Evolutionary conservation across 2,888 invertebrate species (phyloP).

Genomic region (Kryphioiulus occultus): DNA sequence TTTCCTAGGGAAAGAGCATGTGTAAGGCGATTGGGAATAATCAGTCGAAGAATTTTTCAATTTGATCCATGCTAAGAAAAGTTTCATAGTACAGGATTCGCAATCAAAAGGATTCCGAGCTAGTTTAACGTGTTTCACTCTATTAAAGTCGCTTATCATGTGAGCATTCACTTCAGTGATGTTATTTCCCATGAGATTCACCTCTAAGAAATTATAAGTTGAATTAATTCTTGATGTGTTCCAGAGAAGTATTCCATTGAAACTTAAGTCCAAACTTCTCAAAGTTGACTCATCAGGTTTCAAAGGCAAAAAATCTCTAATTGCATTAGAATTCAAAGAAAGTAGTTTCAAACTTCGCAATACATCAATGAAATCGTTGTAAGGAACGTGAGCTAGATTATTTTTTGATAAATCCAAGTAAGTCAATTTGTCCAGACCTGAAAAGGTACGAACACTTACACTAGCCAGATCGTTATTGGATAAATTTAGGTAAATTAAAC

Average conservation of each 20-base stretch:
- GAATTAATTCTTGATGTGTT: not conserved
- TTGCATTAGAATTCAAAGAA: not conserved
- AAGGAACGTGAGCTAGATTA: not conserved
- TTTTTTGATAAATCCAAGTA: constrained; percentile 41
- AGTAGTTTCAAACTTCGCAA: not conserved
- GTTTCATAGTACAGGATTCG: not conserved
- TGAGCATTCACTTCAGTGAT: constrained; percentile 18
- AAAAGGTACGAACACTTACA: not conserved
- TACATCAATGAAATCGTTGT: not conserved
- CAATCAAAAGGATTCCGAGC: constrained; percentile 43
- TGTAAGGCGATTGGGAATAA: constrained; percentile 1
- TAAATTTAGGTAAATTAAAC: constrained; percentile 17
- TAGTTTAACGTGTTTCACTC: not conserved
- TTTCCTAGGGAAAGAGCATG: constrained; percentile 41
- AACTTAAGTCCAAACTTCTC: constrained; percentile 34
- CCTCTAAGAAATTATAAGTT: not conserved
- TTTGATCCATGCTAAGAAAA: constrained; percentile 22
- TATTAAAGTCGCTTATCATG: constrained; percentile 41
- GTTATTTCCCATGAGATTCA: constrained; percentile 45
- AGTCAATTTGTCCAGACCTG: not conserved
- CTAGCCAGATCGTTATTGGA: not conserved
- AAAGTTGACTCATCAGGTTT: not conserved
- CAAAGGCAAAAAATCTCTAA: not conserved
- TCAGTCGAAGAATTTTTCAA: not conserved
- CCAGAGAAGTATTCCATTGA: constrained; percentile 15